phyloP scores from a whole-genome alignment of 2,888 invertebrate species.

The Taphrorychus bicolor region DNA sequence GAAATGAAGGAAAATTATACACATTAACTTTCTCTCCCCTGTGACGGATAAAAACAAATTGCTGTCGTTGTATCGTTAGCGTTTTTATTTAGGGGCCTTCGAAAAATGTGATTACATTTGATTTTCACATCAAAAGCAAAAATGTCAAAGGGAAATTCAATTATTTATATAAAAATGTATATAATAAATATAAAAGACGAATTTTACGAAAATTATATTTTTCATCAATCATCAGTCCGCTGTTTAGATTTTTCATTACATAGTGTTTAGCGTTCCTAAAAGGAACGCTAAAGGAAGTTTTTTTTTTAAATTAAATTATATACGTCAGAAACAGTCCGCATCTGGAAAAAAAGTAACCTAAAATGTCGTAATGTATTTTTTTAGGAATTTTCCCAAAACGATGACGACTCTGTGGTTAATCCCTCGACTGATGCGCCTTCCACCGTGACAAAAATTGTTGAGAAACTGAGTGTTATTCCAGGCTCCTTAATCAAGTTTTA shows the following conservation, averaged over 20 bases:
- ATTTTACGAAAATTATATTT: neutral
- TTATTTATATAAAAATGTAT: neutral
- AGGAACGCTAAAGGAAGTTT: neutral
- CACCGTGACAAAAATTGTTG: conserved; percentile 49
- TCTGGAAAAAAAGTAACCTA: neutral
- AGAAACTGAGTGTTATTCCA: conserved; percentile 51
- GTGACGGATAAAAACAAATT: neutral
- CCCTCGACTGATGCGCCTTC: conserved; percentile 46
- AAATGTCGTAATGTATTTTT: conserved; percentile 9
- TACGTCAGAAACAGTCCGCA: no score
- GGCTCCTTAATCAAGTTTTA: conserved; percentile 53
- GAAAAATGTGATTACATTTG: neutral
- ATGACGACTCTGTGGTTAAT: conserved; percentile 62
- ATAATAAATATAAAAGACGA: neutral
- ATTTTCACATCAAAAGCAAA: neutral
- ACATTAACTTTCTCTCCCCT: conserved; percentile 3
- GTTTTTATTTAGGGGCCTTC: neutral
- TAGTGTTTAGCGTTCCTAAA: neutral
- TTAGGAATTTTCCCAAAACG: conserved; percentile 43
- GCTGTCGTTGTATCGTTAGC: neutral
- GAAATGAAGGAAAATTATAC: conserved; percentile 2
- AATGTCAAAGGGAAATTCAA: neutral
- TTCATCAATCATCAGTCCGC: neutral
- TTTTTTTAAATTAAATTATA: no score
- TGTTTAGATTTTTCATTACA: neutral